Conservation (phyloP, 1,140 invertebrate genomes). For the Aphelinus atriplicis region DNA sequence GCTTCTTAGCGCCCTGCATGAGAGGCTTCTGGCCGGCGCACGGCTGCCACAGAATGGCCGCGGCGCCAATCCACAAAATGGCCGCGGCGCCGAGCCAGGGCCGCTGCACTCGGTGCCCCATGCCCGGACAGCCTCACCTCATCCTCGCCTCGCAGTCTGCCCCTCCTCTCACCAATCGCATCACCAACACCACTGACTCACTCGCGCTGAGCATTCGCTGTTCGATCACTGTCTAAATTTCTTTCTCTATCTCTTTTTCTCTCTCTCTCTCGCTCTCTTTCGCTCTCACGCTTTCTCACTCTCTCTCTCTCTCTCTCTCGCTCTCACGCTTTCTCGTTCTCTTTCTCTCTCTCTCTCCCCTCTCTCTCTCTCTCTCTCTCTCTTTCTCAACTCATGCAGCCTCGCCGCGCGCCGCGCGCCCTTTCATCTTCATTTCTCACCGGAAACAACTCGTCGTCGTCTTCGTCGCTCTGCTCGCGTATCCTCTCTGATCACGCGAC, state of each 20-base stretch:
- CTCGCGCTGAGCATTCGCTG: neutral
- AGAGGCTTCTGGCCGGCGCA: constrained; percentile 68
- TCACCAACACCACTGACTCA: constrained; percentile 30
- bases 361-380: neutral
- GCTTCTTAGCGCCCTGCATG: constrained; percentile 65
- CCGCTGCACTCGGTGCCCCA: constrained; percentile 40
- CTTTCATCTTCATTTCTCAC: constrained; percentile 5
- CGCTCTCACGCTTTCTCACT: neutral
- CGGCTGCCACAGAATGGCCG: constrained; percentile 41
- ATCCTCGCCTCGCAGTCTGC: constrained; percentile 21
- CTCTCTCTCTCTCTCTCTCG: too few relatives aligned
- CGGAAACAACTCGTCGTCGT: neutral
- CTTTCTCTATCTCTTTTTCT: neutral
- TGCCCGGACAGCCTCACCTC: constrained; percentile 37
- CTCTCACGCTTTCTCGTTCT: too few relatives aligned
- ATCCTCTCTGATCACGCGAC: constrained; percentile 11
- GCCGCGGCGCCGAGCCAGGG: constrained; percentile 25
- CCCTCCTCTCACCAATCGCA: constrained; percentile 20
- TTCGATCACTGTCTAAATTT: neutral
- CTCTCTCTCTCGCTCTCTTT: too few relatives aligned
- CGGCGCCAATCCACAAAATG: constrained; percentile 50
- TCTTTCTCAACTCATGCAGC: neutral
- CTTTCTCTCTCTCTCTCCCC: too few relatives aligned
- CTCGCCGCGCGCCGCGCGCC: neutral
- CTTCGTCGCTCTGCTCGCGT: neutral